Base-by-base conservation (phyloP, 2,888 invertebrate species). In the Ophonus ardosiacus region DNA sequence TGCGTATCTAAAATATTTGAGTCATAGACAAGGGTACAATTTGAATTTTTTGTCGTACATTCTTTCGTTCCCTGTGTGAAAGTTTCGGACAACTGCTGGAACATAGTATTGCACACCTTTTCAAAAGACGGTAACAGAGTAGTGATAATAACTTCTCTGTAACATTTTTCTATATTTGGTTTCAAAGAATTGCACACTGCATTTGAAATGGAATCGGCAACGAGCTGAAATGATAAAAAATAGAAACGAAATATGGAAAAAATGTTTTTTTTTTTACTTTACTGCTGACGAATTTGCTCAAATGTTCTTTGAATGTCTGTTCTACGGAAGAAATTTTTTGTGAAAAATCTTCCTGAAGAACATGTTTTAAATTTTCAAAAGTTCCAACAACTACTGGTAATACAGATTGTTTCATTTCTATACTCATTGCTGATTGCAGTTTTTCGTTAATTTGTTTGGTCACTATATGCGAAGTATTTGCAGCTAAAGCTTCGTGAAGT, bases 31-130 rank as follows among this genome's bases (percentile, higher is more conserved):
- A 31, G 31, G 0, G 18, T 24, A 78, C 7, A 43, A 57, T 78
- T 21, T 68, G 15, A 78, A 71, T 74, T 40, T 63, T 40, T 17
- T 68, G 85, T 91, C 95, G 94, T 92, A 98, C 98, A 98, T 92
- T 98, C 98, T 90, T 95, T 96, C 7, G 98, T 97, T 81, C 99
- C 99, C 87, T 93, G 94, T 80, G 96, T 94, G 92, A 98, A 99
- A 17, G 96, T 94, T 79, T 96, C 96, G 90, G 98, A 97, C 84
- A 99, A 93, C 91, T 99, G 98, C 68, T 95, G 93, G 90, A 98
- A 98, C 93, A 99, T 96, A 89, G 95, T 95, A 88, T 95, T 95
- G 88, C 96, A 96, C 83, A 97, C 95, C 90, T 95, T 95, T 90
- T 98, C 98, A 93, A 98, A 96, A 43, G 95, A 94, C 2, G 98